Evolutionary conservation across 2,113 vertebrate species (phyloP).

Genomic region (Sceloporus undulatus): DNA sequence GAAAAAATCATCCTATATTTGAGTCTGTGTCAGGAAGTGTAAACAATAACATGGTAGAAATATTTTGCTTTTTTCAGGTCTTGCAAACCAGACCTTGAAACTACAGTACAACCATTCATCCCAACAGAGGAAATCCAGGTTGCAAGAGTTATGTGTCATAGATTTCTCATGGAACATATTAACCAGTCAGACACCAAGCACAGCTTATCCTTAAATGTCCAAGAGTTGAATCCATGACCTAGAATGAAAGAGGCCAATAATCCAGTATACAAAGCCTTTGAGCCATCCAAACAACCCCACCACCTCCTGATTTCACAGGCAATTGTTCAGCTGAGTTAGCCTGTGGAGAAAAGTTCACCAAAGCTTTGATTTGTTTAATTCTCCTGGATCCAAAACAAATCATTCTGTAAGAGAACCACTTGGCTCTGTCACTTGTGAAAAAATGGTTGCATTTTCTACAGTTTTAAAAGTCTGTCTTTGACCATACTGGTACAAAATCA

Average conservation of each 20-base stretch:
- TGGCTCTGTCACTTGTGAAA: slow-evolving; percentile 41
- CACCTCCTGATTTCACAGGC: slow-evolving; percentile 16
- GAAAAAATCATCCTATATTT: no score
- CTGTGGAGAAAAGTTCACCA: slow-evolving; percentile 39
- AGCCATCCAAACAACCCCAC: neutral
- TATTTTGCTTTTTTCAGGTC: neutral
- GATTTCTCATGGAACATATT: slow-evolving; percentile 12
- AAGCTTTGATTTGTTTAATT: slow-evolving; percentile 33
- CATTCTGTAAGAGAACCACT: slow-evolving; percentile 8
- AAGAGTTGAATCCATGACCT: slow-evolving; percentile 21
- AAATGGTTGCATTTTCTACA: slow-evolving; percentile 11
- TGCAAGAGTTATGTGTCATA: neutral
- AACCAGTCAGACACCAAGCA: slow-evolving; percentile 5
- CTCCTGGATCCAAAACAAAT: slow-evolving; percentile 18
- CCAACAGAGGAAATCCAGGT: neutral
- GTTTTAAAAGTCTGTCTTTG: slow-evolving; percentile 18
- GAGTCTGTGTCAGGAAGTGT: no score
- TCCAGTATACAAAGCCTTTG: slow-evolving; percentile 1
- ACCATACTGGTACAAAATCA: neutral
- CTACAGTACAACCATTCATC: neutral
- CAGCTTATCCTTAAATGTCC: slow-evolving; percentile 13
- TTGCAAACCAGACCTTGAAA: neutral
- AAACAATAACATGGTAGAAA: slow-evolving; percentile 4
- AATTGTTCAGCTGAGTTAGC: slow-evolving; percentile 25
- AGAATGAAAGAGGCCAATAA: neutral